Conservation (phyloP, 2,888 invertebrate species). For the Apamea epomidion region DNA sequence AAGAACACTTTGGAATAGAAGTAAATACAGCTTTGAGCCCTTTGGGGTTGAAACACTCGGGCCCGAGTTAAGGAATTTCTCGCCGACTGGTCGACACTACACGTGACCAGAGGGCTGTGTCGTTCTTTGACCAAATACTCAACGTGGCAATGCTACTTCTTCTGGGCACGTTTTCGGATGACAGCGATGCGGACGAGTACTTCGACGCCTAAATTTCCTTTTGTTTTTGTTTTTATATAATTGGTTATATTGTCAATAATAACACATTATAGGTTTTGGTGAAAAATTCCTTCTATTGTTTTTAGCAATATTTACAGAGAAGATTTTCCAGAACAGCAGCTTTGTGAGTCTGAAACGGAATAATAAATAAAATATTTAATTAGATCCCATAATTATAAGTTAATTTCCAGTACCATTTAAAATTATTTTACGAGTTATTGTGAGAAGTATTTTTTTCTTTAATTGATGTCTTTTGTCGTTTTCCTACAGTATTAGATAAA, state of each 20-base stretch:
- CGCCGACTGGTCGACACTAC: too few species aligned
- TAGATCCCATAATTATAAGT: not conserved
- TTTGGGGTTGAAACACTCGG: too few species aligned
- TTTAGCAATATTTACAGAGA: slow-evolving; percentile 19
- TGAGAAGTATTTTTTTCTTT: slow-evolving; percentile 7
- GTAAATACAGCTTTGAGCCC: too few species aligned
- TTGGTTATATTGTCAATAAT: not conserved
- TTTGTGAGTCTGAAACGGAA: slow-evolving; percentile 61
- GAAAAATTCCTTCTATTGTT: slow-evolving; percentile 19
- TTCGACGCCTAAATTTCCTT: not conserved
- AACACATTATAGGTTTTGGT: not conserved
- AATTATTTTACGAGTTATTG: slow-evolving; percentile 11
- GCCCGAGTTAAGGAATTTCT: too few species aligned
- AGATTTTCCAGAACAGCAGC: slow-evolving; percentile 48
- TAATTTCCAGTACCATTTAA: not conserved
- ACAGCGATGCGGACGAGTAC: not conserved
- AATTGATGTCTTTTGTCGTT: slow-evolving; percentile 15
- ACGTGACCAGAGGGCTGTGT: not conserved
- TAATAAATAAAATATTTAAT: not conserved
- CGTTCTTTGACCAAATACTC: not conserved
- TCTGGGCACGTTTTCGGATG: not conserved
- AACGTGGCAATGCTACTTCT: not conserved
- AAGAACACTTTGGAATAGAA: not conserved
- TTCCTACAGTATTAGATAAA: not conserved
- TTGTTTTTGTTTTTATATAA: not conserved